phyloP scores from a whole-genome alignment of 2,113 vertebrate genomes.

The Corvus moneduloides region DNA sequence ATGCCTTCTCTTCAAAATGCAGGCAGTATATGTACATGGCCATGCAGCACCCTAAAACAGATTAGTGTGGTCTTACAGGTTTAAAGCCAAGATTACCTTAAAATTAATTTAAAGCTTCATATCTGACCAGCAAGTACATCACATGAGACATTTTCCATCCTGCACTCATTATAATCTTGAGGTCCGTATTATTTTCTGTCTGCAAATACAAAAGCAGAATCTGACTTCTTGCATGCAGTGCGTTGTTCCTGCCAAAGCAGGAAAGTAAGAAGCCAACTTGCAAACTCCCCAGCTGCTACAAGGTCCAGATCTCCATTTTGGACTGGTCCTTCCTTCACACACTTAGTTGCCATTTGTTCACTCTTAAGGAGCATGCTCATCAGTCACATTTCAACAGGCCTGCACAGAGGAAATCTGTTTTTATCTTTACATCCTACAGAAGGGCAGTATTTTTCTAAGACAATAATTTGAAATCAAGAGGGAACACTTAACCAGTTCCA shows the following conservation, averaged over 20 bases:
- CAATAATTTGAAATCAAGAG: neutral
- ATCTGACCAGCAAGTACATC: neutral
- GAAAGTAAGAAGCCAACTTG: neutral
- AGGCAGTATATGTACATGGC: neutral
- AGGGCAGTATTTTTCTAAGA: neutral
- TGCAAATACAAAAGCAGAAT: neutral
- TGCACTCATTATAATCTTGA: neutral
- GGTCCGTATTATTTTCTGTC: neutral
- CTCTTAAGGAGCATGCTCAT: neutral
- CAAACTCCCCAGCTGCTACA: neutral
- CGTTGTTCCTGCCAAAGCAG: neutral
- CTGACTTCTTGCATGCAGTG: neutral
- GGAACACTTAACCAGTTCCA: neutral
- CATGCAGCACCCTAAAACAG: neutral
- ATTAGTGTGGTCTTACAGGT: neutral
- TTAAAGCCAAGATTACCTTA: neutral
- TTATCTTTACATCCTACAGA: neutral
- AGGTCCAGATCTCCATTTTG: neutral
- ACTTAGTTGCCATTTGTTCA: neutral
- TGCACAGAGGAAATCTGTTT: neutral
- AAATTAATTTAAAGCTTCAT: neutral
- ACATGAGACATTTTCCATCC: neutral
- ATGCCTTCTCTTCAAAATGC: neutral
- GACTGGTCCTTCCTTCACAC: neutral
- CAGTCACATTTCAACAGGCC: neutral